Base-by-base conservation (phyloP, 2,797 vertebrate genomes). In the Eulemur coronatus region DNA sequence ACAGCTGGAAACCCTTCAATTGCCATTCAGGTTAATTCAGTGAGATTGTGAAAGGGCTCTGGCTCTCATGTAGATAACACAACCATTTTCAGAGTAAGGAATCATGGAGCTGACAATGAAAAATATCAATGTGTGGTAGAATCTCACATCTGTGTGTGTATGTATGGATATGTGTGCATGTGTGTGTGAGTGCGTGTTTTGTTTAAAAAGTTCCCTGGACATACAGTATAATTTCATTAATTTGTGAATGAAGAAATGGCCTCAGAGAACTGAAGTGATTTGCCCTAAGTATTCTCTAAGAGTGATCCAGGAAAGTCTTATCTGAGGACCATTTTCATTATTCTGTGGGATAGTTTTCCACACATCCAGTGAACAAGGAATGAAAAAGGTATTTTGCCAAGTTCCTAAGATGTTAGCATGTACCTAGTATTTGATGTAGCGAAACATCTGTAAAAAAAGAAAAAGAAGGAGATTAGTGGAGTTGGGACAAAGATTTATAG, bases 131-230 rank as follows among this genome's bases (percentile, higher is more conserved):
- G 35, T 33, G 26, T 73, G 26, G n/a, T 76, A 38, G 24, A 8
- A 55, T 52, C 24, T 52, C 22, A 15, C 18, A 12, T 41, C 30
- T 63, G 0, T 26, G 0, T 7, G 55, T 10, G 0, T 33, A 0
- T n/a, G 0, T 20, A 14, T 8, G 8, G 50, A 30, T 30, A 26
- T 50, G 22, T 24, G 0, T 69, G 0, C 11, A 0, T 7, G 55
- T n/a, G 1, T 33, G 0, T 38, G 2, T 43, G 7, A 18, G 38
- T 63, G 13, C 22, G 24, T 65, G 7, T 70, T 46, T 92, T 15
- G 50, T 82, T 69, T 87, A 26, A 67, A 33, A 79, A 33, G 43
- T 10, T 43, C n/a, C 26, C 26, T 84, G 30, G 9, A 17, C 35
- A 46, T 33, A 4, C 17, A 67, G 10, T 88, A 12, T 35, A 48